Evolutionary conservation across 2,888 invertebrate species (phyloP).

Genomic region (Gymnosoma rotundatum): DNA sequence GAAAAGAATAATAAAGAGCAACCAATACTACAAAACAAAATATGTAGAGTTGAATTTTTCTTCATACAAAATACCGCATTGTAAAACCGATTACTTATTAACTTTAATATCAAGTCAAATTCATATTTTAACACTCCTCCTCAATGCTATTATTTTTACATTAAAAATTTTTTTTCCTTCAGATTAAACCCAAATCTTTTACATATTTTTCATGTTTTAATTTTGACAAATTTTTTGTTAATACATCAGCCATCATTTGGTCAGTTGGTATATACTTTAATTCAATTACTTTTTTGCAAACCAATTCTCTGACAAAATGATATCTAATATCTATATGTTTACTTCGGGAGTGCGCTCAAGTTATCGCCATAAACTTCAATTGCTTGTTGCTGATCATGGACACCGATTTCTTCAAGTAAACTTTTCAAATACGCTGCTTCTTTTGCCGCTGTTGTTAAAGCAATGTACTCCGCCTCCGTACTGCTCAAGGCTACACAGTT

Average conservation of each 20-base stretch:
- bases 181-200: conserved; percentile 1
- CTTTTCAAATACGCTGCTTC: conserved; percentile 15
- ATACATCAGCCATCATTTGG: background rate
- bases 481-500: conserved; percentile 10
- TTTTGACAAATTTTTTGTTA: conserved; percentile 40
- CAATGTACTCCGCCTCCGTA: no score
- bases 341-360: conserved; percentile 49
- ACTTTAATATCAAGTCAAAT: background rate
- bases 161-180: background rate
- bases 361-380: conserved; percentile 35
- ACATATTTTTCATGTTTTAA: conserved; percentile 34
- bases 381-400: background rate
- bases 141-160: conserved; percentile 3
- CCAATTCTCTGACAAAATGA: conserved; percentile 47
- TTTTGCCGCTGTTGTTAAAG: conserved; percentile 43
- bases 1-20: no score
- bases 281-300: conserved; percentile 14
- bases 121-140: conserved; percentile 6
- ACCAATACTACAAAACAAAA: no score
- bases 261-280: conserved; percentile 18
- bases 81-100: no score
- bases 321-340: conserved; percentile 58
- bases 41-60: no score
- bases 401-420: conserved; percentile 6
- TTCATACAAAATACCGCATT: no score